These are phyloP conservation scores for Fistularia tabacaria DNA, from an alignment of 2,797 vertebrate genomes.

Conservation along the genomic window DNA sequence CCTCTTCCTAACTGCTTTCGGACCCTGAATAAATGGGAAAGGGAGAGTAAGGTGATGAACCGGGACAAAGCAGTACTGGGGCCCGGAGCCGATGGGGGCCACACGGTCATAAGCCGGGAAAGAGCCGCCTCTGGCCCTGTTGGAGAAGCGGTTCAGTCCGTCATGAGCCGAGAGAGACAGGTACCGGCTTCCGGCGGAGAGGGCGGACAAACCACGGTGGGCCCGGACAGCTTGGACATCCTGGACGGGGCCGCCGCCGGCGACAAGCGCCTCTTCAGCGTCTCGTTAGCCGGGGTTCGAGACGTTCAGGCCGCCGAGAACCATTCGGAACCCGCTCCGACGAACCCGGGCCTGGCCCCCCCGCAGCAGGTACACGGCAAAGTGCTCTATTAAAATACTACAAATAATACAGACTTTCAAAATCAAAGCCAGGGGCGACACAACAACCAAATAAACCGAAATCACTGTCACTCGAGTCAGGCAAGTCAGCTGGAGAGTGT, in stretches of 20 bases:
- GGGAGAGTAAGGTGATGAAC: slow-evolving; percentile 78
- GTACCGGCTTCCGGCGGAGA: slow-evolving; percentile 61
- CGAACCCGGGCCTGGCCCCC: slow-evolving; percentile 59
- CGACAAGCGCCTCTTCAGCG: slow-evolving; percentile 77
- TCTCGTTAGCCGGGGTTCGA: slow-evolving; percentile 57
- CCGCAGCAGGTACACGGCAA: slow-evolving; percentile 69
- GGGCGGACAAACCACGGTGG: slow-evolving; percentile 67
- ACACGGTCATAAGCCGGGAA: slow-evolving; percentile 80
- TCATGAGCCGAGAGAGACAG: slow-evolving; percentile 82
- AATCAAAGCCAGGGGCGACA: no score
- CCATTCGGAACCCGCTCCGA: slow-evolving; percentile 77
- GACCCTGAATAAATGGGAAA: slow-evolving; percentile 49
- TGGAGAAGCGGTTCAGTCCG: slow-evolving; percentile 52
- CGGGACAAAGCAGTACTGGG: slow-evolving; percentile 81
- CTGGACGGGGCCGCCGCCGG: slow-evolving; percentile 54
- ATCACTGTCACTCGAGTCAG: no score
- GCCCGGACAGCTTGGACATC: slow-evolving; percentile 77
- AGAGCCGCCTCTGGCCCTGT: slow-evolving; percentile 71
- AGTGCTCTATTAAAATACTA: no score
- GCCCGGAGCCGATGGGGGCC: slow-evolving; percentile 52
- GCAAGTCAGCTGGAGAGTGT: no score
- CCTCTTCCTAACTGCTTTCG: background rate
- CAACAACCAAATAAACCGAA: no score
- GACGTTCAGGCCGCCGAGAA: slow-evolving; percentile 72
- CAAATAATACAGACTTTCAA: no score